phyloP scores from a whole-genome alignment of 1,140 invertebrate genomes.

The Caenorhabditis briggsae region DNA sequence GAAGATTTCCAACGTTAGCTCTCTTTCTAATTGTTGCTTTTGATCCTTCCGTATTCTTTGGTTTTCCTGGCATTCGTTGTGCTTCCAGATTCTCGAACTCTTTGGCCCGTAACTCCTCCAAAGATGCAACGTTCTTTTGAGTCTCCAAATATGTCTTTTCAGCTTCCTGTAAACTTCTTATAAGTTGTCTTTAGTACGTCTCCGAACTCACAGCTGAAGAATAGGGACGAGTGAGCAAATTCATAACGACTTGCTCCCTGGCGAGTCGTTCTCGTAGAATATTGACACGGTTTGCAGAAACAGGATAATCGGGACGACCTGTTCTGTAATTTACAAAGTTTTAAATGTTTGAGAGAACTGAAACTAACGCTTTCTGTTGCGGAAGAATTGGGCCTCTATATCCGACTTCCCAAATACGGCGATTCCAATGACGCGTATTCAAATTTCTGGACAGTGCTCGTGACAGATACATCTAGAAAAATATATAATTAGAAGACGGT shows the following conservation, averaged over 20 bases:
- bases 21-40: constrained; percentile 63
- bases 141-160: constrained; percentile 70
- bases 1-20: constrained; percentile 73
- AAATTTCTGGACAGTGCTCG: constrained; percentile 61
- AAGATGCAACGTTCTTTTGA: constrained; percentile 60
- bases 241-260: constrained; percentile 74
- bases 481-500: too few species aligned
- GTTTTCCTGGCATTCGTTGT: constrained; percentile 72
- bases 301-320: constrained; percentile 68
- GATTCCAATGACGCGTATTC: constrained; percentile 74
- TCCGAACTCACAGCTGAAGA: constrained; percentile 68
- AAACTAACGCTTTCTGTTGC: constrained; percentile 72
- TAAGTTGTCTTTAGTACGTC: neutral
- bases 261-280: constrained; percentile 66
- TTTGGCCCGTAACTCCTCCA: constrained; percentile 66
- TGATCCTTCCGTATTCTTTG: constrained; percentile 66
- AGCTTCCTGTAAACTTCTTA: constrained; percentile 62
- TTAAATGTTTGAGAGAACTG: neutral
- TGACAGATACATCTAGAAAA: constrained; percentile 66
- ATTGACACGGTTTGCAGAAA: constrained; percentile 66
- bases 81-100: constrained; percentile 62
- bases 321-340: constrained; percentile 66
- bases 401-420: constrained; percentile 76
- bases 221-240: constrained; percentile 73
- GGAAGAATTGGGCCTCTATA: constrained; percentile 74